Evolutionary conservation across 2,113 vertebrate genomes (phyloP), one percentile per base, ranked within the genome.

Genomic region (Ameiurus melas): DNA sequence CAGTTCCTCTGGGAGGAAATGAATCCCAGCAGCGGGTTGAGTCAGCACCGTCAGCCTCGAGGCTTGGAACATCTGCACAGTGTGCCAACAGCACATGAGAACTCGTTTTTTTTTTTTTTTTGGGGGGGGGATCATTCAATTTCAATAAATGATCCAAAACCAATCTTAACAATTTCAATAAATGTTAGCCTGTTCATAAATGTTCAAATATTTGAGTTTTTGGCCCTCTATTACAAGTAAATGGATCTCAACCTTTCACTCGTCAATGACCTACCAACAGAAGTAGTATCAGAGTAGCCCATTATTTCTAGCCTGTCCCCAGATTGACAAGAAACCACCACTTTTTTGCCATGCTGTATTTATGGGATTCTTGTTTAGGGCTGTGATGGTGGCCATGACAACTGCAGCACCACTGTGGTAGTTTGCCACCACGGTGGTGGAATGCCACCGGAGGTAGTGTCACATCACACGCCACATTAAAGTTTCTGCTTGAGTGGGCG

Each of bases 1-100:
- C 84, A 83, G 39, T 84, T 71, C 89, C 62, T 86, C 20, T 39
- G 85, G 84, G 87, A 91, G 90, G 87, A 91, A 89, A 87, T 57
- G 81, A 73, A 60, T 57, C 62, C 83, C 83, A 85, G 78, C 80
- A 86, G 85, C 27, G 70, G 75, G 71, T 83, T 83, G 87, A 90
- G 82, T 91, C 87, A 83, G 83, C 85, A 58, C 60, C 17, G 20
- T 77, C 57, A 66, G 58, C 73, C 73, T 78, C 47, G 51, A 71
- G 66, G 62, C 82, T 78, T 75, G 66, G 80, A 84, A 81, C 75
- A 85, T 85, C 89, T 85, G 87, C 78, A 55, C 33, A 1, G 71
- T 30, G 30, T 27, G 7, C 36, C 62, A 51, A 64, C 36, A 86
- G 88, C 33, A 78, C 82, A 88, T 68, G 43, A 68, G 80, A 62